These are phyloP conservation scores for Turritopsis rubra DNA, from an alignment of 30 jellyfish, hydroid and myxozoan species.

Conservation along the genomic window DNA sequence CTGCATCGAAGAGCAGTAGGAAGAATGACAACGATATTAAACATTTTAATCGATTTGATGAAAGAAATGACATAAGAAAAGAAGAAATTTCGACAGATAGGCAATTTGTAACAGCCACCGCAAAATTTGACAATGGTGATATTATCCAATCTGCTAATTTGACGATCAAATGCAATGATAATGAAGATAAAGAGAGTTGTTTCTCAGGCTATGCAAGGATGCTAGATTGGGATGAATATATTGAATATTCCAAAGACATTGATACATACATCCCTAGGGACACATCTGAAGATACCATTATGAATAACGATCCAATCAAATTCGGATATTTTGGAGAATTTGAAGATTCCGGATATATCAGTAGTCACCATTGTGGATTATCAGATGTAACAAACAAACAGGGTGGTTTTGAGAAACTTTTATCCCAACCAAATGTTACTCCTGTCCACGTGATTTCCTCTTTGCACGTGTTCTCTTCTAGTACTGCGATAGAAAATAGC, in stretches of 20 bases:
- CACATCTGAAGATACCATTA: background rate
- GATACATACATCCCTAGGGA: background rate
- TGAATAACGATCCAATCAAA: no score
- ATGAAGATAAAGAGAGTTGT: background rate
- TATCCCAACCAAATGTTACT: background rate
- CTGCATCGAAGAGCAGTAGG: background rate
- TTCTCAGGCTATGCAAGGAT: background rate
- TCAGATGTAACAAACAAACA: background rate
- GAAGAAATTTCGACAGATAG: background rate
- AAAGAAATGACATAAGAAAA: background rate
- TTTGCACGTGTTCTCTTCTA: no score
- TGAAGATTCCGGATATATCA: background rate
- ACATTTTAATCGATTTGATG: no score
- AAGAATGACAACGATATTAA: background rate
- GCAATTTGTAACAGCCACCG: background rate
- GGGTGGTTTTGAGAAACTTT: background rate
- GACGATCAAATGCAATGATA: constrained; percentile 3
- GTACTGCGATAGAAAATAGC: background rate
- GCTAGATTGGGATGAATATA: background rate
- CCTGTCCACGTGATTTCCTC: background rate
- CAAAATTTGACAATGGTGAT: background rate
- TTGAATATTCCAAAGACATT: background rate
- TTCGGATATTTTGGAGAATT: background rate
- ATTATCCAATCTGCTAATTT: background rate
- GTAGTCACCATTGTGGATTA: background rate